Base-by-base conservation (phyloP, 1,140 invertebrate genomes). In the Penaeus vannamei region DNA sequence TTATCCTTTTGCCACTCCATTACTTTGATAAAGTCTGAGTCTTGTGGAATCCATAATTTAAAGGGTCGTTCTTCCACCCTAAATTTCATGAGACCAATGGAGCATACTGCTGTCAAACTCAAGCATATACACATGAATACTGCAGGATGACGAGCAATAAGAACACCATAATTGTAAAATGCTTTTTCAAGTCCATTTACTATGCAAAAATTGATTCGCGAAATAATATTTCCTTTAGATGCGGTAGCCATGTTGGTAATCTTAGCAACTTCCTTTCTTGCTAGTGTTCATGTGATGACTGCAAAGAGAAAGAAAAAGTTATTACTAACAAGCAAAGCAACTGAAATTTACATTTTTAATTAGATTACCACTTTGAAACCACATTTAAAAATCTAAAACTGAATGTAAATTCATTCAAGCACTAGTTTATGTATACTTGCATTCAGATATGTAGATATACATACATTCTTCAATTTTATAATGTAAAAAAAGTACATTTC, bases 1-100 rank as follows among this genome's bases (percentile, higher is more conserved):
- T 94, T 95, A n/a, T 94, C 93, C 91, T 95, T 95, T 66, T 96
- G 94, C 96, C 96, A 96, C 87, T 96, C 94, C 12, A 96, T 95
- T 88, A 96, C 95, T 89, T 92, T 92, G 62, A 94, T 94, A 92
- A 96, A 96, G 87, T 95, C 94, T 0, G 95, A 96, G 86, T 96
- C 93, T 64, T 94, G 93, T 14, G 94, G 94, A 14, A 96, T 95
- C 96, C 96, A 97, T 85, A 97, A 92, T 92, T 95, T 96, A 87
- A 96, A 93, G 2, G 96, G 96, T 92, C 96, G 95, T 91, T 94
- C 94, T 91, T 95, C 94, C 92, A 95, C 93, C 89, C 94, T 93
- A 93, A 95, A 95, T 89, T 92, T 93, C 20, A 95, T 91, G 36
- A 95, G 92, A 61, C 95, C 95, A 86, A 94, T 91, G 86, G 93